These are phyloP conservation scores for Pseudorhombus dupliciocellatus DNA, from an alignment of 2,113 vertebrate genomes.

Conservation along the genomic window DNA sequence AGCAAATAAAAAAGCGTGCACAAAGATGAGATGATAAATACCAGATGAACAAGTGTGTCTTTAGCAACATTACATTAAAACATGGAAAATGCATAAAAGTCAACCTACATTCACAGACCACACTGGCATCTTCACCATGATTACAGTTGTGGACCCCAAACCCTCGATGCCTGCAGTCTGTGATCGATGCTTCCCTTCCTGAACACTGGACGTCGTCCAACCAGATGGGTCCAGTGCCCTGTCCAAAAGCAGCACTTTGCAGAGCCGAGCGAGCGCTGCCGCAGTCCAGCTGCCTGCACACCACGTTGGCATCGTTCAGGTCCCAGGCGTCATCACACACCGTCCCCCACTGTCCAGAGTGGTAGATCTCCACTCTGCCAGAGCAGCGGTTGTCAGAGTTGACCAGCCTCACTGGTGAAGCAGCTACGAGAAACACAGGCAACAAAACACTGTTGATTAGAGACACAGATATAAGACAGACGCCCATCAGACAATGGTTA, in stretches of 20 bases:
- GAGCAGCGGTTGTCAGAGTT: slow-evolving; percentile 51
- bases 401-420: slow-evolving; percentile 52
- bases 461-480: not conserved
- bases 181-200: slow-evolving; percentile 40
- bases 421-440: slow-evolving; percentile 29
- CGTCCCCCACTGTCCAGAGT: slow-evolving; percentile 53
- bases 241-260: slow-evolving; percentile 43
- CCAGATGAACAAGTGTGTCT: not conserved
- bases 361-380: slow-evolving; percentile 63
- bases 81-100: not conserved
- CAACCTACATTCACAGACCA: slow-evolving; percentile 15
- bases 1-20: not conserved
- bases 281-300: slow-evolving; percentile 64
- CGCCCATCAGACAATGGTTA: not conserved
- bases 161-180: slow-evolving; percentile 41
- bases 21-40: not conserved
- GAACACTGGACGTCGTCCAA: slow-evolving; percentile 52
- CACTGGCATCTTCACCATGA: slow-evolving; percentile 24
- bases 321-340: slow-evolving; percentile 64
- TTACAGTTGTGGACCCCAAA: slow-evolving; percentile 51
- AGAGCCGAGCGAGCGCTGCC: slow-evolving; percentile 42
- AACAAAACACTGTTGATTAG: not conserved
- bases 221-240: slow-evolving; percentile 65
- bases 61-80: not conserved
- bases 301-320: slow-evolving; percentile 43